Percentiles rank a stretch among this genome's conserved stretches.
These are phyloP conservation scores for Beroe ovata DNA, from an alignment of 37 sponge, comb jelly and placozoan species.

Conservation along the genomic window DNA sequence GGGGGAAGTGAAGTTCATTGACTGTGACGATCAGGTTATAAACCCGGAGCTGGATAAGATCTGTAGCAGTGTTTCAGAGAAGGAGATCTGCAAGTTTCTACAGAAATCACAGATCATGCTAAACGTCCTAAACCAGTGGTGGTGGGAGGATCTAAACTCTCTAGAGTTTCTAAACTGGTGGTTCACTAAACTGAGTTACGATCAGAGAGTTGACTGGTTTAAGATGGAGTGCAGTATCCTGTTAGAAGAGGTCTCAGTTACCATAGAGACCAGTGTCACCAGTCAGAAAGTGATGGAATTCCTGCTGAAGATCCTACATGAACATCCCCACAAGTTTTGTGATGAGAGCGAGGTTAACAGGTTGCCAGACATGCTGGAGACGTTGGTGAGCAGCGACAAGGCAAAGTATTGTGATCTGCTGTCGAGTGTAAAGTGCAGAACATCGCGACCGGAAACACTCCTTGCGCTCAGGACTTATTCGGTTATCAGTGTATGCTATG, in stretches of 20 bases:
- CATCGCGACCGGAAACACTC: not conserved
- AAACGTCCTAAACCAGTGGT: slow-evolving; percentile 23
- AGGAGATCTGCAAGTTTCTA: not conserved
- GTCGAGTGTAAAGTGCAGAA: not conserved
- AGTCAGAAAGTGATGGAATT: slow-evolving; percentile 32
- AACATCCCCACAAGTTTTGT: slow-evolving; percentile 37
- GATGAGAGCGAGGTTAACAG: not conserved
- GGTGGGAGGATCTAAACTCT: slow-evolving; percentile 49
- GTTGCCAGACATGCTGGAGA: slow-evolving; percentile 30
- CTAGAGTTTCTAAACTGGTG: slow-evolving; percentile 58
- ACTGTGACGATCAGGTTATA: not conserved
- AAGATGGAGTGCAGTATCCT: slow-evolving; percentile 46
- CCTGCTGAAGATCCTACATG: slow-evolving; percentile 9
- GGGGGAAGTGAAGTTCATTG: not conserved
- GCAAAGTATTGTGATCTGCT: not conserved
- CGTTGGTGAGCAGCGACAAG: slow-evolving; percentile 5
- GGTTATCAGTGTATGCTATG: slow-evolving; percentile 17
- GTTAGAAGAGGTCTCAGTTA: slow-evolving; percentile 8
- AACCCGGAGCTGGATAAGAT: slow-evolving; percentile 15
- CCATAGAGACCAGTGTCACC: not conserved
- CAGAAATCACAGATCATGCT: slow-evolving; percentile 48
- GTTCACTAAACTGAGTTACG: slow-evolving; percentile 10
- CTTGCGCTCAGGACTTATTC: slow-evolving; percentile 2
- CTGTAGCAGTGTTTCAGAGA: not conserved
- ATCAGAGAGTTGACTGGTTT: slow-evolving; percentile 12